Base-by-base conservation (phyloP, 2,113 vertebrate species). In the Capricornis sumatraensis region DNA sequence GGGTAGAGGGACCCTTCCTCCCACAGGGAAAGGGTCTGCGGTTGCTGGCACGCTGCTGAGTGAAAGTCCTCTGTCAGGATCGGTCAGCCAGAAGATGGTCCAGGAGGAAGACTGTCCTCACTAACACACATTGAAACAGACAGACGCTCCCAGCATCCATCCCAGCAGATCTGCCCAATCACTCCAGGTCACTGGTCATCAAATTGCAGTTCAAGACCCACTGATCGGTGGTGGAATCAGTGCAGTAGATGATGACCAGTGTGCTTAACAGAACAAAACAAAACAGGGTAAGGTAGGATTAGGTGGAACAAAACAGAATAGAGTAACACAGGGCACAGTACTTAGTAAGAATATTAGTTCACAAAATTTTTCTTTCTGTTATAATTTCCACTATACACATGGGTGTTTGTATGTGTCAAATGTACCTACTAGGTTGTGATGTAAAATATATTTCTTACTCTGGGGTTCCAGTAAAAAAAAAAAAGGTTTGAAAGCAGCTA, bases 21-120 rank as follows among this genome's bases (percentile, higher is more conserved):
- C 58, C 0, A 0, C 1, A 19, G 53, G 55, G 25, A 21, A 30
- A 33, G 79, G n/a, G 11, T 8, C 33, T 33, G 36, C 1, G 1
- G 1, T 19, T 8, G 25, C 79, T 40, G 19, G 14, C 62, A 3
- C 0, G 16, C 25, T 89, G 81, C 57, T n/a, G 50, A 36, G 17
- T 2, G 11, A 30, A 16, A 10, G 33, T 11, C 0, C 21, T 33
- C 23, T n/a, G 23, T 47, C 81, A 28, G 50, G 10, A 19, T 8
- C 0, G 0, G 6, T n/a, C 16, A 28, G 53, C 55, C 11, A 4
- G 78, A 57, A 58, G 94, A 36, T 6, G 19, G 2, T 15, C 40
- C 33, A 19, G 17, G 7, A 52, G 47, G 25, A 28, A 19, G 43
- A 6, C 7, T n/a, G 45, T 17, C 8, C 74, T 58, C 30, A 45